Percentiles rank a stretch among this genome's conserved stretches.
Evolutionary conservation across 2,797 vertebrate species (phyloP).

Genomic region (Artibeus lituratus): DNA sequence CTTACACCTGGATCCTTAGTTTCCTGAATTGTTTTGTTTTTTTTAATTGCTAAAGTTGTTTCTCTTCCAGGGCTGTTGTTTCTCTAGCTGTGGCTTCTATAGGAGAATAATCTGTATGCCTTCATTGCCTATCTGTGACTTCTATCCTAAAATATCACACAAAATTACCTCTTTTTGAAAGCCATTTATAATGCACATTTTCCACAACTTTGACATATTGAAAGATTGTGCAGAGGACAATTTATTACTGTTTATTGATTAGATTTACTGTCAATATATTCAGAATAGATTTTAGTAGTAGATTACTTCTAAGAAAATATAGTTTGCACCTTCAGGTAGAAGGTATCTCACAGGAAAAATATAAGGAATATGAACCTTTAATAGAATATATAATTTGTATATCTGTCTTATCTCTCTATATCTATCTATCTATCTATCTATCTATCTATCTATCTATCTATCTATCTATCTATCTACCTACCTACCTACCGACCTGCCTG

Average conservation of each 20-base stretch:
- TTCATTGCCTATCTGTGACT: not conserved
- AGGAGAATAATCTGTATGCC: not conserved
- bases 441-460: not conserved
- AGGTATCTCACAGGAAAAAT: not conserved
- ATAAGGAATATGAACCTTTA: not conserved
- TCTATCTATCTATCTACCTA: not conserved
- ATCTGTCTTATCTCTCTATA: not conserved
- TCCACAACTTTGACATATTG: not conserved
- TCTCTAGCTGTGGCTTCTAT: not conserved
- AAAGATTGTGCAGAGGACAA: not conserved
- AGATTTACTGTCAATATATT: not conserved
- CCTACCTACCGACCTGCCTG: not conserved
- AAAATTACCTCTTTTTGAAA: not conserved
- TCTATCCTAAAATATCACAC: not conserved
- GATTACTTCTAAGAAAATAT: not conserved
- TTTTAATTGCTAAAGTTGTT: not conserved
- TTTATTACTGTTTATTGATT: not conserved
- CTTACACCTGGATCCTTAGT: not conserved
- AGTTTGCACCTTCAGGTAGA: not conserved
- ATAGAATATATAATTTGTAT: not conserved
- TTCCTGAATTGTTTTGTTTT: not conserved
- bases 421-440: not conserved
- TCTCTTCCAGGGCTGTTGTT: not conserved
- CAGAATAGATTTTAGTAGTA: not conserved
- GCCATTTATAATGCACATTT: not conserved